Base-by-base conservation (phyloP, 2,888 invertebrate species). In the Phortica okadai region DNA sequence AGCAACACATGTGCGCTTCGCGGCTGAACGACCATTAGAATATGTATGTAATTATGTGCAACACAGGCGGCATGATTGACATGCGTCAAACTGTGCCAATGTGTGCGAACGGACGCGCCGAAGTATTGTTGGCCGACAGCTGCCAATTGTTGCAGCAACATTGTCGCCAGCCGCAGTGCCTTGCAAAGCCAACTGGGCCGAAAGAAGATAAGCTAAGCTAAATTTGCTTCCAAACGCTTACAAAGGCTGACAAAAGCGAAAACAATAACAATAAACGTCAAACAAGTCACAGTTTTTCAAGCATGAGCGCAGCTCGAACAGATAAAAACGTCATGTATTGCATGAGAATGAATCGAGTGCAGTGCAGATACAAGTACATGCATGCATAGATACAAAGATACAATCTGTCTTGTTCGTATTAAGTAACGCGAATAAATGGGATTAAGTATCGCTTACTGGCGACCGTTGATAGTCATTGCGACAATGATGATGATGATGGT, bases 41-140 rank as follows among this genome's bases (percentile, higher is more conserved):
- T 87, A 87, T 87, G 87, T 87, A 87, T 87, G 87, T 87, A 85
- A 85, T 87, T 87, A 84, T 80, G 77, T 78, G 79, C 77, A 82
- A 76, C 77, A 77, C 62, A 67, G 62, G 54, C 67, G 76, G 73
- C 16, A 62, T 62, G 62, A 62, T 62, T 62, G 62, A 58, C 67
- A n/a, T 44, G 25, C 42, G 16, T 33, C n/a, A 10, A 25, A 67
- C 21, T 21, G 21, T 21, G 21, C 21, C 21, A 21, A 21, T 21
- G 21, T 21, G 21, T 21, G 21, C 21, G 64, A 7, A 42, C 25
- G 45, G 16, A 45, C 7, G 44, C 50, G n/a, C 41, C 10, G 54
- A 44, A 25, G n/a, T 33, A 64, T 45, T 14, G 21, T 50, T 14
- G n/a, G 4, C 50, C 11, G 16, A 67, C 16, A 73, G 54, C 62